Evolutionary conservation across 2,888 invertebrate genomes (phyloP).

Genomic region (Caenorhabditis sp.): DNA sequence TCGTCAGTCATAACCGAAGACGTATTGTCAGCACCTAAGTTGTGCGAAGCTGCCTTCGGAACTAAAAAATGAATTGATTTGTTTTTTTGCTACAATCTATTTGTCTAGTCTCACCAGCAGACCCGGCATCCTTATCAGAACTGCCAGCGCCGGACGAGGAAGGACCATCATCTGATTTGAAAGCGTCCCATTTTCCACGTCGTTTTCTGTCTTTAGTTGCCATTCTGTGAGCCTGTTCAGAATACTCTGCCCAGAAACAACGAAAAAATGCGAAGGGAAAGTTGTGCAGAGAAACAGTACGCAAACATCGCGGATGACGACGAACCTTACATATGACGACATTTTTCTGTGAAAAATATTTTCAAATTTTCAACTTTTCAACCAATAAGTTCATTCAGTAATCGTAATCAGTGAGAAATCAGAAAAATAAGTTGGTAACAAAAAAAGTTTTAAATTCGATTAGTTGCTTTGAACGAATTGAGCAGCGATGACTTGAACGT

Average conservation of each 20-base stretch:
- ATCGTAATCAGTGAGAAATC: not conserved
- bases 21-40: constrained; percentile 51
- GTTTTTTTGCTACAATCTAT: not conserved
- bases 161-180: constrained; percentile 65
- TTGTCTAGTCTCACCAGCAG: constrained; percentile 39
- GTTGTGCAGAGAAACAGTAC: constrained; percentile 6
- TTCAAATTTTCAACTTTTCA: not conserved
- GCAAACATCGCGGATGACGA: constrained; percentile 20
- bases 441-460: not conserved
- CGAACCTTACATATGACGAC: not conserved
- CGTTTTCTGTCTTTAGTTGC: constrained; percentile 51
- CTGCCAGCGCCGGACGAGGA: constrained; percentile 31
- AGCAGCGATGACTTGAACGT: constrained; percentile 48
- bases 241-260: not conserved
- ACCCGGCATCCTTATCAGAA: constrained; percentile 51
- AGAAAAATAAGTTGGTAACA: not conserved
- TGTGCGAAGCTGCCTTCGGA: constrained; percentile 72
- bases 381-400: not conserved
- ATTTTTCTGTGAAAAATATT: too few relatives aligned
- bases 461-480: constrained; percentile 3
- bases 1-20: constrained; percentile 64
- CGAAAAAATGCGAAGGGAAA: constrained; percentile 24
- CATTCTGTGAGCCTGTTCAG: constrained; percentile 24
- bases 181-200: constrained; percentile 68
- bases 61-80: constrained; percentile 34